Conservation (phyloP, 2,113 vertebrate species). For the Acanthochromis polyacanthus region DNA sequence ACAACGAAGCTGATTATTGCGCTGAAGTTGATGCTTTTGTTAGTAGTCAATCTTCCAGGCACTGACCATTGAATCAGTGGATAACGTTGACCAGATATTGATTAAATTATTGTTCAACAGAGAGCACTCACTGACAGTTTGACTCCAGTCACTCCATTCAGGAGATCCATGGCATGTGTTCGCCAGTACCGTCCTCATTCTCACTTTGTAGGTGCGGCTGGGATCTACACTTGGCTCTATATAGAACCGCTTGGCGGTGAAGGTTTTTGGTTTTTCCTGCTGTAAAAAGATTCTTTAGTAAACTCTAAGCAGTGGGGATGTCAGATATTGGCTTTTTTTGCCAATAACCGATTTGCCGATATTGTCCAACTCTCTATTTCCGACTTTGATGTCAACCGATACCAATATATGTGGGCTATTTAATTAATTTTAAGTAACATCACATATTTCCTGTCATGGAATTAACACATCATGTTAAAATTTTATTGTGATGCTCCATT, state of each 20-base stretch:
- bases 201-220: conserved; percentile 41
- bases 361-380: too few species aligned
- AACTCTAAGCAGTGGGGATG: background rate
- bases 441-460: too few species aligned
- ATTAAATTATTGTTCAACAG: background rate
- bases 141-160: conserved; percentile 75
- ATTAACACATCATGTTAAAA: too few species aligned
- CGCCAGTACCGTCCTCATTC: conserved; percentile 6
- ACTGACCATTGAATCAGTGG: too few species aligned
- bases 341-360: too few species aligned
- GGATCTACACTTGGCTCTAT: conserved; percentile 29
- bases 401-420: too few species aligned
- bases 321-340: too few species aligned
- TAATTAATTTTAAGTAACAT: too few species aligned
- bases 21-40: background rate
- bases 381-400: too few species aligned
- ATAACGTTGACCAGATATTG: background rate
- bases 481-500: too few species aligned
- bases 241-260: fast-evolving
- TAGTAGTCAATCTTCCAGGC: background rate
- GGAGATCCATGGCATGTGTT: fast-evolving
- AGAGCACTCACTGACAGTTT: conserved; percentile 59
- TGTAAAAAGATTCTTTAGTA: conserved; percentile 9
- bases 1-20: background rate
- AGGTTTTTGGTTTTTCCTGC: conserved; percentile 1